A percentile compares a stretch with the other conserved stretches of the same genome.
phyloP scores from a whole-genome alignment of 2,888 invertebrate species.

The Plebejus melissa region DNA sequence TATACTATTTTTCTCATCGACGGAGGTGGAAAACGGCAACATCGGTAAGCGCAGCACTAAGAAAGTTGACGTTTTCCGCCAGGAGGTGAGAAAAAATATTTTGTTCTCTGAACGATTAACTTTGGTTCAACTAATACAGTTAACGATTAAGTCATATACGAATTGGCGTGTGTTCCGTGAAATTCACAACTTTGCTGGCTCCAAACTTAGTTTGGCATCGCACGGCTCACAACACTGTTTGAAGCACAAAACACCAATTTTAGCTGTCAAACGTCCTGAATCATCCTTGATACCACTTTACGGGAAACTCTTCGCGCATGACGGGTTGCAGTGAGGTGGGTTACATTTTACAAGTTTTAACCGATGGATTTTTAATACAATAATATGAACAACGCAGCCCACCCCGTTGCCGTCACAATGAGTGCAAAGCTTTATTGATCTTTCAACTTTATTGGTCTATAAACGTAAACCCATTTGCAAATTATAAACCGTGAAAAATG shows the following conservation, averaged over 20 bases:
- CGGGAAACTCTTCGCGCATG: neutral
- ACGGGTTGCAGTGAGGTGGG: neutral
- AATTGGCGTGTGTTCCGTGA: neutral
- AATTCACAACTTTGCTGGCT: constrained; percentile 11
- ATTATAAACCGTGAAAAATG: neutral
- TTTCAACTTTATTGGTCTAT: neutral
- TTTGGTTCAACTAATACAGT: neutral
- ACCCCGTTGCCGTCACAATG: neutral
- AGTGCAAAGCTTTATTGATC: neutral
- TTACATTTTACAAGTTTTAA: too few relatives aligned
- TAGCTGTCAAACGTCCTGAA: constrained; percentile 17
- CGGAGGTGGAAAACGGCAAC: too few relatives aligned
- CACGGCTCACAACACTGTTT: neutral
- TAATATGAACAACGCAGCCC: too few relatives aligned
- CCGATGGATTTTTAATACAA: too few relatives aligned
- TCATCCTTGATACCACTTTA: constrained; percentile 5
- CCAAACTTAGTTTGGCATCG: constrained; percentile 4
- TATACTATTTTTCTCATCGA: too few relatives aligned
- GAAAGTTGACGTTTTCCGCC: too few relatives aligned
- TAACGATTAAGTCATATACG: neutral
- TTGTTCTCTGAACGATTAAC: neutral
- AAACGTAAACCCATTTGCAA: neutral
- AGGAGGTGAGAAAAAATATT: neutral
- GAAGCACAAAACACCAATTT: constrained; percentile 17
- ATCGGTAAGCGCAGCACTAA: too few relatives aligned